These are phyloP conservation scores for Aurelia sp. DNA, from an alignment of 30 jellyfish, hydroid and myxozoan species.

Conservation along the genomic window DNA sequence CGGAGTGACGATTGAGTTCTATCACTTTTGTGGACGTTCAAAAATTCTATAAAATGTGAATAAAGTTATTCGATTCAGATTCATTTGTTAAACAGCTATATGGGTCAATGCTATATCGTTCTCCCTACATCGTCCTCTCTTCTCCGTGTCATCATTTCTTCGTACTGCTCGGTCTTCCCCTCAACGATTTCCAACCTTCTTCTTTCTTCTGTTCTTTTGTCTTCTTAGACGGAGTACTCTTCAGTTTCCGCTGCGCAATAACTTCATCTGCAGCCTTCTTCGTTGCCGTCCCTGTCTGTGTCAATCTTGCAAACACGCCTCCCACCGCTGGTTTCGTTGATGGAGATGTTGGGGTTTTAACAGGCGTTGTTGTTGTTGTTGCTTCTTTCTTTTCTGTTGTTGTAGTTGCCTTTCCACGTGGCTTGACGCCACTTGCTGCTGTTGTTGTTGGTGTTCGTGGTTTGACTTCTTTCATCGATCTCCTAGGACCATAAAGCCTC, in stretches of 20 bases:
- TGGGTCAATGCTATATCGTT: not conserved
- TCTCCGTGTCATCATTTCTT: not conserved
- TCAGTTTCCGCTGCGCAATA: constrained; percentile 14
- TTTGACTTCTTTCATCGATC: constrained; percentile 33
- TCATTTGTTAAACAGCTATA: not conserved
- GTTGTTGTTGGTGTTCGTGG: constrained; percentile 48
- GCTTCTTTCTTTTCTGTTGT: constrained; percentile 38
- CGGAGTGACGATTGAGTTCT: too few relatives aligned
- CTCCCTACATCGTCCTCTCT: not conserved
- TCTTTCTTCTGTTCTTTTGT: constrained; percentile 64
- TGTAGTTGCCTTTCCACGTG: constrained; percentile 20
- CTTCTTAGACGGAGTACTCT: constrained; percentile 27
- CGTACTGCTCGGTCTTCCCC: not conserved
- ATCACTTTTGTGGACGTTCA: too few relatives aligned
- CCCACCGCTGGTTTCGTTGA: constrained; percentile 63
- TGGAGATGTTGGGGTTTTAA: constrained; percentile 50
- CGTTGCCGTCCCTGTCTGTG: constrained; percentile 83
- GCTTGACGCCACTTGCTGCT: constrained; percentile 17
- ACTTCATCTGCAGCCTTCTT: constrained; percentile 66
- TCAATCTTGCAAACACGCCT: constrained; percentile 78
- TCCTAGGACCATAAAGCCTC: constrained; percentile 74
- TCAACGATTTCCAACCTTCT: constrained; percentile 54
- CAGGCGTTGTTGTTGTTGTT: constrained; percentile 23
- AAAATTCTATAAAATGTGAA: too few relatives aligned
- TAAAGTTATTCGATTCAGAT: too few relatives aligned